Base-by-base conservation (phyloP, 2,797 vertebrate species). In the Tamandua tetradactyla region DNA sequence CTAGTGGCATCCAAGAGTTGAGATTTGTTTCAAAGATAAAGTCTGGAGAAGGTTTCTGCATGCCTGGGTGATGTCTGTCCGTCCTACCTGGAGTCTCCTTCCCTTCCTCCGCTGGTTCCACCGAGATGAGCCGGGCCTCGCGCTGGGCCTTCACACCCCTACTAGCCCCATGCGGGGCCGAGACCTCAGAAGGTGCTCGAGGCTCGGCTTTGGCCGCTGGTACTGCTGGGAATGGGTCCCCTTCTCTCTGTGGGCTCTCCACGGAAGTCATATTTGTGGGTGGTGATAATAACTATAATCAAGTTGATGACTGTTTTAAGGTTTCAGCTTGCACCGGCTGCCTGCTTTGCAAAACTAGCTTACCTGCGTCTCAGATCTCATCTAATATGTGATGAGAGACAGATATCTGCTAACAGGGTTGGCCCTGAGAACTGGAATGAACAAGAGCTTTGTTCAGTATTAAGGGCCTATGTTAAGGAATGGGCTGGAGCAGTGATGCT, bases 271-370 rank as follows among this genome's bases (percentile, higher is more conserved):
- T 0, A 14, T 55, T 55, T 1, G 6, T 23, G 12, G 14, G 4
- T 2, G 2, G 23, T 30, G 2, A 5, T n/a, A n/a, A 7, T 20
- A 25, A 7, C n/a, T 8, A 30, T 35, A 18, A 17, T 27, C 1
- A 23, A 0, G 1, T 0, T 22, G 59, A 55, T 0, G 5, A 2
- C 55, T 3, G n/a, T n/a, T 9, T 35, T 5, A 32, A 40, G 49
- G 14, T 47, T 25, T 13, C 40, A 3, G 30, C 35, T 22, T 5
- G 27, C 55, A 4, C 44, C n/a, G 69, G 20, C 49, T 68, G n/a
- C 49, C 18, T 64, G 71, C 8, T 57, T 85, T 74, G 32, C 14
- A 13, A 32, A 23, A 42, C 30, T 35, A 10, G 17, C 25, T n/a
- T 4, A 27, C 3, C 59, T 23, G 7, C 12, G 7, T 7, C n/a